Evolutionary conservation across 2,113 vertebrate genomes (phyloP).

Genomic region (Jaculus jaculus): DNA sequence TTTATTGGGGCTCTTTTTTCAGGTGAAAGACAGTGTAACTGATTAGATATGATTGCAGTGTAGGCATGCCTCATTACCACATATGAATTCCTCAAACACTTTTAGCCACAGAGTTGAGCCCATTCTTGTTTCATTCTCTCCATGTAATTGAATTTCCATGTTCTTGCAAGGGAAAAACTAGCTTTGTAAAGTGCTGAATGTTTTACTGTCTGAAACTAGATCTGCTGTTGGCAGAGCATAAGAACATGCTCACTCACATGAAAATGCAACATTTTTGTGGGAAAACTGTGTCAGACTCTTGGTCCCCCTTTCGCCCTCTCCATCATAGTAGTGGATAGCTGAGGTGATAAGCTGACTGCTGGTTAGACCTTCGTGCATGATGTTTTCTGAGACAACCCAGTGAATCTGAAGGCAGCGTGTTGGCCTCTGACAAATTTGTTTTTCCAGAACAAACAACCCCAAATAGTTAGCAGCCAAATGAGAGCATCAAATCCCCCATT

Average conservation of each 20-base stretch:
- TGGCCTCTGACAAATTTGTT: neutral
- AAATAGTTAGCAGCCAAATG: neutral
- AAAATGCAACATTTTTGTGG: constrained; percentile 7
- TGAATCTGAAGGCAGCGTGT: neutral
- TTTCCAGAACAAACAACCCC: neutral
- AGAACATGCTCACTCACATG: constrained; percentile 13
- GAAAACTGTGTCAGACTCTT: neutral
- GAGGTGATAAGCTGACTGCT: neutral
- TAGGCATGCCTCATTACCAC: neutral
- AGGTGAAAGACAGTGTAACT: constrained; percentile 35
- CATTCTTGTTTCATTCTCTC: constrained; percentile 2
- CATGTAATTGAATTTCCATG: constrained; percentile 44
- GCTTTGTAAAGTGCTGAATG: constrained; percentile 30
- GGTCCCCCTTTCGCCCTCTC: neutral
- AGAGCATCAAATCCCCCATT: neutral
- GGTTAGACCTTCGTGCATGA: neutral
- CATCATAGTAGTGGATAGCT: neutral
- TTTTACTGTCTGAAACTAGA: constrained; percentile 11
- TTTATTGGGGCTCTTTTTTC: constrained; percentile 34
- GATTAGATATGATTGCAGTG: constrained; percentile 21
- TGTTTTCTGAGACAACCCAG: neutral
- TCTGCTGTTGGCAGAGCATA: constrained; percentile 34
- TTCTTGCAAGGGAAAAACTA: constrained; percentile 41
- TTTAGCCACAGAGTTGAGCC: constrained; percentile 5
- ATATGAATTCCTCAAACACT: neutral